Evolutionary conservation across 2,888 invertebrate genomes (phyloP), one percentile per base, ranked within the genome.

Genomic region (Pachliopta kotzebuea): DNA sequence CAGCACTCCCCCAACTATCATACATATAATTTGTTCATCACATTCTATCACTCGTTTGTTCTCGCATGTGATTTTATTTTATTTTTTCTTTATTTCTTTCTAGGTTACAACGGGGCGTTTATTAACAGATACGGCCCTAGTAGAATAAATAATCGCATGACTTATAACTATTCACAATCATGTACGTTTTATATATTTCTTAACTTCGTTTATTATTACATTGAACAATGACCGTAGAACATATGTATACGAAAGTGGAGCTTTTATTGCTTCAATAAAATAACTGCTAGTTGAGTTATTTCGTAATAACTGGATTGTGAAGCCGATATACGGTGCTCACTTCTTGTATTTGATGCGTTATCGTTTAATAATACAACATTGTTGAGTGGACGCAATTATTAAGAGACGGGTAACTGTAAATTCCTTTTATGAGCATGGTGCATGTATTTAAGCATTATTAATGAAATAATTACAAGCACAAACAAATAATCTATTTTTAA

Each of bases 91-190:
- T 76, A 79, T 77, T 71, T 74, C 71, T 84, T 87, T 90, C 74
- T 89, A 90, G 89, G 87, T 85, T 80, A 81, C 76, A 78, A 80
- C 85, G 82, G 83, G 79, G 76, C 82, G 74, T 79, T 74, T 81
- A 80, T 88, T 87, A 89, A 86, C 88, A 84, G 82, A 76, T 81
- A 87, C 80, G 84, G 85, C 83, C 85, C 86, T 73, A 74, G 78
- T 86, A 90, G 80, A 86, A 75, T 83, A 74, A 86, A 80, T 83
- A 85, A 82, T 79, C 76, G 80, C 77, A 77, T 80, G 71, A 76
- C 81, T 73, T 79, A 82, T 74, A 83, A 77, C 75, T 80, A 80
- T 76, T 84, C 85, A 70, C 82, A 79, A 74, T 90, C 90, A 88
- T 88, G 90, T 90, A 90, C 76, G 90, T 90, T 79, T 68, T 58